These are phyloP conservation scores for Zelleria hepariella DNA, from an alignment of 2,888 invertebrate species.

Conservation along the genomic window DNA sequence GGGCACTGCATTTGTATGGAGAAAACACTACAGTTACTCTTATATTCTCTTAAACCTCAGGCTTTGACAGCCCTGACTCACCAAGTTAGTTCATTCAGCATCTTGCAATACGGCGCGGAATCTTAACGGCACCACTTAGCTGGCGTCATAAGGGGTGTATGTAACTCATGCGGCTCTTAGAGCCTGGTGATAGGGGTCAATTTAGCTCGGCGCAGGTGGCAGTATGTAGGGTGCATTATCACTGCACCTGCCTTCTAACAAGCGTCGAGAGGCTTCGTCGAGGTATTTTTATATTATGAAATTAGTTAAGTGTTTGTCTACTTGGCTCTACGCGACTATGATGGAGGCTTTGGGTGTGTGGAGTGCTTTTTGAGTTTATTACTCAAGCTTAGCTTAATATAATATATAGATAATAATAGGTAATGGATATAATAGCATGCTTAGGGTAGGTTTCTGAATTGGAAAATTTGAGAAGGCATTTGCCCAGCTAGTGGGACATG, in stretches of 20 bases:
- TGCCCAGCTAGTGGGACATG: too few relatives aligned
- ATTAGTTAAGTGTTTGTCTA: not conserved
- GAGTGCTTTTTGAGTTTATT: too few relatives aligned
- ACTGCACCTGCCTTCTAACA: slow-evolving; percentile 1
- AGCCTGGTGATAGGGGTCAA: not conserved
- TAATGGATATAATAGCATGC: too few relatives aligned
- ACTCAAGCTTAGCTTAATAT: too few relatives aligned
- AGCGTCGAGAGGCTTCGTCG: not conserved
- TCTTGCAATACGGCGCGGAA: not conserved
- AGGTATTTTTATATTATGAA: not conserved
- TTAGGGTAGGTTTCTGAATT: too few relatives aligned
- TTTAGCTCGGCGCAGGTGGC: not conserved
- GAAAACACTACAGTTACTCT: too few relatives aligned
- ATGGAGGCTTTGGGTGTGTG: too few relatives aligned
- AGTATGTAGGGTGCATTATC: slow-evolving; percentile 1
- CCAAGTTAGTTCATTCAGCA: not conserved
- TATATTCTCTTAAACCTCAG: too few relatives aligned
- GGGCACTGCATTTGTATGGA: too few relatives aligned
- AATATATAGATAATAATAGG: too few relatives aligned
- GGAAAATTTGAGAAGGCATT: too few relatives aligned
- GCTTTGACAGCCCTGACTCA: too few relatives aligned
- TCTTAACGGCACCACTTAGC: not conserved
- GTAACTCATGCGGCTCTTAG: not conserved
- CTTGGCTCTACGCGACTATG: not conserved
- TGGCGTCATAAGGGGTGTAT: not conserved